Evolutionary conservation across 2,797 vertebrate species (phyloP).

Genomic region (Anomalospiza imberbis): DNA sequence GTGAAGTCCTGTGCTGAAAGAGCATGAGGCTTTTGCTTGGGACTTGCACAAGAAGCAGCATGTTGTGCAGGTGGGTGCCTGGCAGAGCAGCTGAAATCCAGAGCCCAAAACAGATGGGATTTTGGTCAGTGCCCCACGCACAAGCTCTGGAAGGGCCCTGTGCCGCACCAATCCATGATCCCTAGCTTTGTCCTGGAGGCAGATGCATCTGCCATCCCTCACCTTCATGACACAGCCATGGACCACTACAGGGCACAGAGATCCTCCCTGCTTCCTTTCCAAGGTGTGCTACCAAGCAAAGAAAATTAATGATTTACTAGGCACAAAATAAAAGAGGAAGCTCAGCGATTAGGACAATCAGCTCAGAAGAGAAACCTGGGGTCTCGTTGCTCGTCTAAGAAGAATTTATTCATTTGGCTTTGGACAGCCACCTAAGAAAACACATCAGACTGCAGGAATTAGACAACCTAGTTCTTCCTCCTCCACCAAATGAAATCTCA

Average conservation of each 20-base stretch:
- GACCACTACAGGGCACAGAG: accelerated
- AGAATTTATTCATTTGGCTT: neutral
- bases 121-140: accelerated
- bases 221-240: neutral
- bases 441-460: neutral
- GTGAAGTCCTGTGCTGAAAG: accelerated
- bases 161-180: accelerated
- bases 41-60: neutral
- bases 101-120: neutral
- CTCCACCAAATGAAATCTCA: neutral
- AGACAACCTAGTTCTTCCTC: neutral
- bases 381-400: neutral
- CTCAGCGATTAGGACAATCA: neutral
- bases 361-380: neutral
- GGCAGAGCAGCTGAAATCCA: neutral
- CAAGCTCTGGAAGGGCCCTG: accelerated
- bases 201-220: neutral
- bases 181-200: neutral
- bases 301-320: neutral
- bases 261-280: neutral
- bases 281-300: neutral
- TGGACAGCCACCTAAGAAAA: neutral
- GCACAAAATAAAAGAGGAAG: neutral
- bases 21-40: neutral
- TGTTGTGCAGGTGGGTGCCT: neutral